Evolutionary conservation across 2,888 invertebrate genomes (phyloP).

Genomic region (Thymelicus acteon): DNA sequence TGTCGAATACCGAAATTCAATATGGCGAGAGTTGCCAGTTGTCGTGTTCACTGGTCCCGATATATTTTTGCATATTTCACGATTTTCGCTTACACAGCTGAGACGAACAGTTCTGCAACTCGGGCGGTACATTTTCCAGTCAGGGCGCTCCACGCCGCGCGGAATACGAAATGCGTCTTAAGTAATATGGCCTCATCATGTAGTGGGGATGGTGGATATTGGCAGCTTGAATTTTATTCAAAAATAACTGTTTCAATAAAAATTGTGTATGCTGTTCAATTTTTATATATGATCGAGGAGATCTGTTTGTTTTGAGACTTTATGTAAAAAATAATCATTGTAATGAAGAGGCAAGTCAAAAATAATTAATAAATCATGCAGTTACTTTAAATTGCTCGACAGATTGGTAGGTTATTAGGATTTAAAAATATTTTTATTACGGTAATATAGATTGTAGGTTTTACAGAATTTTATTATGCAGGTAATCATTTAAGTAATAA

Average conservation of each 20-base stretch:
- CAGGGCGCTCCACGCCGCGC: slow-evolving; percentile 39
- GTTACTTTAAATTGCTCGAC: too few relatives aligned
- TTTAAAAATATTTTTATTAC: too few relatives aligned
- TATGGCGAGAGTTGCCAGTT: slow-evolving; percentile 15
- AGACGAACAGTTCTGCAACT: slow-evolving; percentile 25
- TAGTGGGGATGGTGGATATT: background rate
- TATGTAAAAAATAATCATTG: too few relatives aligned
- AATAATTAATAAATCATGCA: too few relatives aligned
- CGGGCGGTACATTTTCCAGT: slow-evolving; percentile 27
- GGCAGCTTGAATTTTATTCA: slow-evolving; percentile 3
- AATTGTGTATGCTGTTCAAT: too few relatives aligned
- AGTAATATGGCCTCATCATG: slow-evolving; percentile 46
- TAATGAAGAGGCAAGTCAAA: too few relatives aligned
- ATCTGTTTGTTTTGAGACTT: too few relatives aligned
- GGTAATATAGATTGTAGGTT: too few relatives aligned
- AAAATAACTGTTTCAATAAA: background rate
- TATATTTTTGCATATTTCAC: slow-evolving; percentile 47
- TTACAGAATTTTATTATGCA: too few relatives aligned
- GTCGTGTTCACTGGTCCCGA: slow-evolving; percentile 29
- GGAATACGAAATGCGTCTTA: slow-evolving; percentile 52
- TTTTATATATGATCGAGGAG: too few relatives aligned
- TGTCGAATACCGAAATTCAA: slow-evolving; percentile 16
- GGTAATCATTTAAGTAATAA: too few relatives aligned
- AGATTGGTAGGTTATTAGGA: too few relatives aligned
- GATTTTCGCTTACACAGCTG: slow-evolving; percentile 43